phyloP scores from a whole-genome alignment of 2,888 invertebrate species.

The Acanthosepion esculentum region DNA sequence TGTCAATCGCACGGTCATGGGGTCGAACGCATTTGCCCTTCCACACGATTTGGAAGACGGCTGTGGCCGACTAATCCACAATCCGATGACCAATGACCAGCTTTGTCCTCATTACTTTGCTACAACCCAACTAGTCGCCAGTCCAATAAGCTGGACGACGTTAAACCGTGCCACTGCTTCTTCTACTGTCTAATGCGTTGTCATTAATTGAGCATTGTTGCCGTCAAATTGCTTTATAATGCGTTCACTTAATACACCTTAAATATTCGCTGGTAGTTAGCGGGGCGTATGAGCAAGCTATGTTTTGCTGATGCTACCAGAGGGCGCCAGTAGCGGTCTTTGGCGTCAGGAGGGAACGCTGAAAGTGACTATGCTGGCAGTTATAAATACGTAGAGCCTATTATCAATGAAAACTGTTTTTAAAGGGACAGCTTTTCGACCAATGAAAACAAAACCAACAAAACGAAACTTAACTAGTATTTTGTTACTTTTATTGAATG shows the following conservation, averaged over 20 bases:
- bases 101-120: not conserved
- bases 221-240: constrained; percentile 33
- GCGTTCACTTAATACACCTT: constrained; percentile 33
- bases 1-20: not conserved
- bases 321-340: not conserved
- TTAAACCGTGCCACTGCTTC: not conserved
- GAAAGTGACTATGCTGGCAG: not conserved
- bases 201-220: constrained; percentile 21
- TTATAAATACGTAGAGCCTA: not conserved
- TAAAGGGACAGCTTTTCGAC: not conserved
- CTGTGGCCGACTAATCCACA: constrained; percentile 33
- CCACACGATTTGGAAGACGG: constrained; percentile 11
- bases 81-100: not conserved
- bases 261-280: not conserved
- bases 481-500: no score
- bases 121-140: not conserved
- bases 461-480: no score
- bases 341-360: not conserved
- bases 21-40: not conserved
- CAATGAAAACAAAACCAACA: no score
- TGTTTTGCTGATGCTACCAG: not conserved
- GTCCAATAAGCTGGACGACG: not conserved
- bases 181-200: not conserved
- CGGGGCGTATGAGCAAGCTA: not conserved
- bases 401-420: not conserved